phyloP scores from a whole-genome alignment of 2,797 vertebrate genomes.

The Melopsittacus undulatus region DNA sequence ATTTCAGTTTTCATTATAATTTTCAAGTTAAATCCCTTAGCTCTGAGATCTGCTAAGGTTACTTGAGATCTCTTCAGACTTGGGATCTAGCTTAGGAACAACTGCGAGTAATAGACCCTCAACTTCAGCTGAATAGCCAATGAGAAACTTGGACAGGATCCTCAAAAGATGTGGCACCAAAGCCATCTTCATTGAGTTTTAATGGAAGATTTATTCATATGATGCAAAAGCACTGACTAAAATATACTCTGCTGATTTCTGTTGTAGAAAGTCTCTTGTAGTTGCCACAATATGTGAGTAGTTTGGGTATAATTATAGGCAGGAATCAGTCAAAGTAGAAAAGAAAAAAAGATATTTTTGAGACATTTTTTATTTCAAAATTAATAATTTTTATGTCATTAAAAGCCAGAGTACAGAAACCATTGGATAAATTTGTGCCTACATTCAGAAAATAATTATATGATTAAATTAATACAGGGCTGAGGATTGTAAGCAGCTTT shows the following conservation, averaged over 20 bases:
- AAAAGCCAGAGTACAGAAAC: neutral
- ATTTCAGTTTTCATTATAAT: neutral
- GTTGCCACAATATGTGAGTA: neutral
- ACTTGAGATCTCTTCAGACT: neutral
- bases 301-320: neutral
- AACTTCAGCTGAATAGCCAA: neutral
- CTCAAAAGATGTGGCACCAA: neutral
- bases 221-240: neutral
- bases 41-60: neutral
- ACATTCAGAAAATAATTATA: neutral
- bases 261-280: neutral
- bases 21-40: neutral
- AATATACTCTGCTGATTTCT: neutral
- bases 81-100: neutral
- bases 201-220: neutral
- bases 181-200: neutral
- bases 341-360: neutral
- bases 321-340: neutral
- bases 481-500: neutral
- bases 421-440: neutral
- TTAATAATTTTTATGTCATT: neutral
- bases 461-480: neutral
- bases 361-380: neutral
- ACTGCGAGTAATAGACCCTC: neutral
- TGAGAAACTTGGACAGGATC: neutral